Percentiles rank a stretch among this genome's conserved stretches.
These are phyloP conservation scores for Sylvia atricapilla DNA, from an alignment of 2,113 vertebrate species.

Conservation along the genomic window DNA sequence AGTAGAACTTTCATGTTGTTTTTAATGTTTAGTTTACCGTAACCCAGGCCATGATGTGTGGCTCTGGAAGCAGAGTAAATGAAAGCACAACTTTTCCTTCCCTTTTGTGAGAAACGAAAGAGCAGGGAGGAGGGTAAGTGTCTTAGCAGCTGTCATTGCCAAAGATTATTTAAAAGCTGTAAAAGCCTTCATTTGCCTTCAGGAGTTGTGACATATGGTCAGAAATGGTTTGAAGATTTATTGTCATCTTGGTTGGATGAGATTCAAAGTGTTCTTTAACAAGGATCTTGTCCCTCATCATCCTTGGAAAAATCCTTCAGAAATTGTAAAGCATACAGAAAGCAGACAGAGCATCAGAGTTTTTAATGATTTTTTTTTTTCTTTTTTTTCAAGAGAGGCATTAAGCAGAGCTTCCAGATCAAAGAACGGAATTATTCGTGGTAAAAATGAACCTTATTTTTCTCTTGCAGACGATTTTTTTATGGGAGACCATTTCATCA, in stretches of 20 bases:
- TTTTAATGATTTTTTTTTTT: background rate
- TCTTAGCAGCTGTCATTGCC: constrained; percentile 76
- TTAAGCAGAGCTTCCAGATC: background rate
- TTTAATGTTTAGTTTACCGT: background rate
- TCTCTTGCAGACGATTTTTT: background rate
- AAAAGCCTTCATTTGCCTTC: constrained; percentile 78
- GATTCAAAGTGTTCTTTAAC: constrained; percentile 75
- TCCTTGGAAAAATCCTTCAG: constrained; percentile 76
- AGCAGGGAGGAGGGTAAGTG: constrained; percentile 50
- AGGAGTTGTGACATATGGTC: constrained; percentile 84
- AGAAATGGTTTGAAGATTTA: constrained; percentile 84
- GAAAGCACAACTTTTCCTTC: background rate
- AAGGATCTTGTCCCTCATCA: constrained; percentile 71
- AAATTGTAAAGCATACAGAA: constrained; percentile 53
- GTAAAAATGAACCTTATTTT: constrained; percentile 2
- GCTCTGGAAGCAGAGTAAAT: background rate
- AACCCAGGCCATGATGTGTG: background rate
- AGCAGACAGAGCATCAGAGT: background rate
- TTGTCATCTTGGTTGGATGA: constrained; percentile 76
- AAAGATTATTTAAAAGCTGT: constrained; percentile 79
- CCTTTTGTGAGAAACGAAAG: background rate
- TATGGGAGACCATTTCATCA: background rate
- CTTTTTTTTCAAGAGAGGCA: background rate
- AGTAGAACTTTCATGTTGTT: background rate
- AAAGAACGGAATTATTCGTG: background rate